These are phyloP conservation scores for Brachionus angularis DNA, from an alignment of 1,140 invertebrate species.

Conservation along the genomic window DNA sequence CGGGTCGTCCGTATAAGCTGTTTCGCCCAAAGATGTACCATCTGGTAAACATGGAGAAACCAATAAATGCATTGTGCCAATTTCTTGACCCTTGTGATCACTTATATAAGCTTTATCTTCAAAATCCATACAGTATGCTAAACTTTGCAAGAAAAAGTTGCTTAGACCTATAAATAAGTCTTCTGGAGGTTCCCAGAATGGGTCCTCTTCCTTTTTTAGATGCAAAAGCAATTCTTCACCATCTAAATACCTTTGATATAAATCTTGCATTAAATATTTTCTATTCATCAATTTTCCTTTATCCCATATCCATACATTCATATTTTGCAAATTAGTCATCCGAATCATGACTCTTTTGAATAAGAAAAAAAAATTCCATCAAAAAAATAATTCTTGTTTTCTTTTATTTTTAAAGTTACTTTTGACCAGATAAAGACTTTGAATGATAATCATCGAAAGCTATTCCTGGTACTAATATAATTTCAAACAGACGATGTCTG, in stretches of 20 bases:
- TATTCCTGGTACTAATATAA: conserved; percentile 54
- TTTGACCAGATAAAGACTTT: not conserved
- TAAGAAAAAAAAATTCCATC: not conserved
- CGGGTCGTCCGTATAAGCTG: conserved; percentile 56
- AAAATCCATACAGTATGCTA: conserved; percentile 56
- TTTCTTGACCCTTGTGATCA: conserved; percentile 57
- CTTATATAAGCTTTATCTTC: conserved; percentile 53
- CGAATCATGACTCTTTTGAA: conserved; percentile 57
- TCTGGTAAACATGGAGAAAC: conserved; percentile 56
- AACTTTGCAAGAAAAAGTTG: conserved; percentile 56
- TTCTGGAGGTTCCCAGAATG: conserved; percentile 59
- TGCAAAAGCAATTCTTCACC: conserved; percentile 51
- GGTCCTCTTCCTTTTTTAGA: conserved; percentile 55
- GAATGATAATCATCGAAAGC: conserved; percentile 48
- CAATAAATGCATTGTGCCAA: conserved; percentile 52
- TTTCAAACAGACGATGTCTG: conserved; percentile 58
- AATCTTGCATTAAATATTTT: conserved; percentile 57
- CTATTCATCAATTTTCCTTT: conserved; percentile 58
- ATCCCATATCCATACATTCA: conserved; percentile 58
- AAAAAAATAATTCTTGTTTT: not conserved
- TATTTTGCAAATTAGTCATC: conserved; percentile 57
- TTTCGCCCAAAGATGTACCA: conserved; percentile 56
- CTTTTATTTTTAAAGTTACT: conserved; percentile 2
- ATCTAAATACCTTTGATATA: conserved; percentile 57
- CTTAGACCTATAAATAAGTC: conserved; percentile 51